Conservation (phyloP, 2,797 vertebrate species). For the Kryptolebias ocellatus region DNA sequence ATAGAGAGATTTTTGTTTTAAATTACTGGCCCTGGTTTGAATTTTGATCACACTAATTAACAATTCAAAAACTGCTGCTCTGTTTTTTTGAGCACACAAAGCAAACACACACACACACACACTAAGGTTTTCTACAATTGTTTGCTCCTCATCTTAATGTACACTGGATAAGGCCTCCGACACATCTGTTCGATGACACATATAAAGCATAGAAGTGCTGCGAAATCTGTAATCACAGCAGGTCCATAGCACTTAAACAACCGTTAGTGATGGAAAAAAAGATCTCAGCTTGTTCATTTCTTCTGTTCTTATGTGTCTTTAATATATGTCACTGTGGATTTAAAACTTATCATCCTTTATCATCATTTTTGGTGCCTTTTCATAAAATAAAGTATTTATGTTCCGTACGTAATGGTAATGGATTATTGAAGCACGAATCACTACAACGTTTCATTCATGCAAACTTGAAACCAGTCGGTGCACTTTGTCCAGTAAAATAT, state of each 20-base stretch:
- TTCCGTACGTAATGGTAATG: conserved; percentile 61
- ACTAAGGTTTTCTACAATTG: conserved; percentile 21
- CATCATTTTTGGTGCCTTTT: conserved; percentile 81
- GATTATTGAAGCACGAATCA: conserved; percentile 32
- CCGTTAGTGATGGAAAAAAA: conserved; percentile 27
- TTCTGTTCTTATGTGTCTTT: conserved; percentile 28
- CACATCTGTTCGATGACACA: conserved; percentile 47
- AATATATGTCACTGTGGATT: conserved; percentile 61
- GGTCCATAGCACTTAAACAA: conserved; percentile 48
- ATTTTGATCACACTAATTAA: conserved; percentile 40
- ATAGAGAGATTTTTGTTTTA: neutral
- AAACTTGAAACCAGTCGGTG: conserved; percentile 71
- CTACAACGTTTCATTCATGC: conserved; percentile 42
- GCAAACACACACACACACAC: conserved; percentile 38
- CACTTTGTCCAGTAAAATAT: conserved; percentile 58
- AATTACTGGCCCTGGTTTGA: conserved; percentile 40
- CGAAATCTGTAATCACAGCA: conserved; percentile 47
- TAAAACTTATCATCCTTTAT: conserved; percentile 31
- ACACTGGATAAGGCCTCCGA: conserved; percentile 77
- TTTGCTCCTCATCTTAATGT: conserved; percentile 55
- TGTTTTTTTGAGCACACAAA: conserved; percentile 52
- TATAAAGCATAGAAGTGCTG: conserved; percentile 36
- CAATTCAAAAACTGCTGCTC: conserved; percentile 42
- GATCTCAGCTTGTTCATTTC: conserved; percentile 20
- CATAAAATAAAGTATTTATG: conserved; percentile 60